A percentile compares a stretch with the other conserved stretches of the same genome.
Evolutionary conservation across 2,797 vertebrate genomes (phyloP).

Genomic region (Mormyrops boulengeri): DNA sequence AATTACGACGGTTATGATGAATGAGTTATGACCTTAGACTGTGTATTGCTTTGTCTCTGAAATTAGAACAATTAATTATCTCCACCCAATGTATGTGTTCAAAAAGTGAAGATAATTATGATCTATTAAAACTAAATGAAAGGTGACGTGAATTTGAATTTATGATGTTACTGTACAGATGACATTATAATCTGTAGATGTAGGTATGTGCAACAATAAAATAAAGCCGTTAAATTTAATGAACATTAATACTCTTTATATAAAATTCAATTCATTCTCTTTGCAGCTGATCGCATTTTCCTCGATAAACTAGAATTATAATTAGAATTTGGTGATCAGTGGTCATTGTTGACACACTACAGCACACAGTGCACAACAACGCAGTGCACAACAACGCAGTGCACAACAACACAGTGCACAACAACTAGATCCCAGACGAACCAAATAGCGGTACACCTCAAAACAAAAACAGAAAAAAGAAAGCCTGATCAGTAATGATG

Average conservation of each 20-base stretch:
- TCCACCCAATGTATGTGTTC: neutral
- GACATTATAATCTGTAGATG: neutral
- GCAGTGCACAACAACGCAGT: too few relatives aligned
- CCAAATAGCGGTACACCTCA: neutral
- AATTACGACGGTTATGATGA: neutral
- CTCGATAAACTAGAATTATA: neutral
- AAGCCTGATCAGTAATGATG: neutral
- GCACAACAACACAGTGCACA: too few relatives aligned
- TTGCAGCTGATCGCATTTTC: neutral
- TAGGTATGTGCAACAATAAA: neutral
- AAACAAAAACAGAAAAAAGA: neutral
- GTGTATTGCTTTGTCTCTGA: neutral
- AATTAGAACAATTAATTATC: neutral
- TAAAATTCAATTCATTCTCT: neutral
- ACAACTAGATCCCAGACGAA: neutral
- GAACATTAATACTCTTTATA: neutral
- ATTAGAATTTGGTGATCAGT: neutral
- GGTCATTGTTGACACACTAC: neutral
- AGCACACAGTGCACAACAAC: neutral
- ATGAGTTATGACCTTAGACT: neutral
- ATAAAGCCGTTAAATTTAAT: neutral
- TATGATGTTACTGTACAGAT: neutral
- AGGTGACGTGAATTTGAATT: neutral
- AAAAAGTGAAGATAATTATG: neutral
- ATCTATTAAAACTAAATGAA: neutral